A percentile compares a stretch with the other conserved stretches of the same genome.
Evolutionary conservation across 2,113 vertebrate genomes (phyloP).

Genomic region (Ranitomeya imitator): DNA sequence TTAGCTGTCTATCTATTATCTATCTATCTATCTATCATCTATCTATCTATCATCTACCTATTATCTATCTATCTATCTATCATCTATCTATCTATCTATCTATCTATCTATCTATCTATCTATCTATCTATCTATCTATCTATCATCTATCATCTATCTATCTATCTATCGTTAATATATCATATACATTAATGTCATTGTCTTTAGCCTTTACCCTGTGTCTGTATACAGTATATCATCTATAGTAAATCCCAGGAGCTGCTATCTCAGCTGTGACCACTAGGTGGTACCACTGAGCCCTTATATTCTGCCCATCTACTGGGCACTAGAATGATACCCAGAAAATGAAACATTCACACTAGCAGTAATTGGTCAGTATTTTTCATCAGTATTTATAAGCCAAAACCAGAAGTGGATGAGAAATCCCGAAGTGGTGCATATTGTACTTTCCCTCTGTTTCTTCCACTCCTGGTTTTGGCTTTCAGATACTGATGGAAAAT

Average conservation of each 20-base stretch:
- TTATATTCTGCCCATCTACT: background rate
- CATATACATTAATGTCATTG: too few relatives aligned
- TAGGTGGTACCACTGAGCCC: conserved; percentile 5
- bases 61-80: background rate
- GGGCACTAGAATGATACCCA: background rate
- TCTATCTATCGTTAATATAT: too few relatives aligned
- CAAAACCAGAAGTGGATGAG: too few relatives aligned
- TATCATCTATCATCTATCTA: too few relatives aligned
- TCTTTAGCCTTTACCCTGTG: background rate
- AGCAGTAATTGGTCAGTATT: too few relatives aligned
- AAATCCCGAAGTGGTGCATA: too few relatives aligned
- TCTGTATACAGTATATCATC: background rate
- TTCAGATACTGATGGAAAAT: too few relatives aligned
- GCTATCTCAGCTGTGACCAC: background rate
- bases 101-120: background rate
- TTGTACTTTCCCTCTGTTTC: too few relatives aligned
- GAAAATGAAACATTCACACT: background rate
- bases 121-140: background rate
- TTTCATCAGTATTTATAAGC: too few relatives aligned
- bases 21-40: background rate
- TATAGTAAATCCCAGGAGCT: background rate
- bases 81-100: background rate
- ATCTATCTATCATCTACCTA: background rate
- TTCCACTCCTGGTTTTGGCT: too few relatives aligned
- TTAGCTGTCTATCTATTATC: background rate